Conservation (phyloP, 2,797 vertebrate genomes). For the Cryptoprocta ferox region DNA sequence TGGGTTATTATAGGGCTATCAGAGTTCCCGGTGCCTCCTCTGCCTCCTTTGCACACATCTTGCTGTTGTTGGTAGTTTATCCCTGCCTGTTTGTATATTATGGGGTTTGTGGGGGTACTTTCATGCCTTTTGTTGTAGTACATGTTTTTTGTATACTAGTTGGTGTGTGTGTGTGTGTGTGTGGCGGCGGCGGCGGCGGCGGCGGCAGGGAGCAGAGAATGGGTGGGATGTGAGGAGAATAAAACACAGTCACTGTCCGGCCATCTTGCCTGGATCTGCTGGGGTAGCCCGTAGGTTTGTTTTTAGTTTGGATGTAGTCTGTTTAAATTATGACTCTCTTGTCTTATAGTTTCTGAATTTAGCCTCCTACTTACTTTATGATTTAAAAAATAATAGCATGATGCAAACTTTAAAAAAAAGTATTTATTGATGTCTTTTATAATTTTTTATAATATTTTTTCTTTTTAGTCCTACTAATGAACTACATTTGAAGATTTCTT, state of each 20-base stretch:
- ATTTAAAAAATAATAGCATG: neutral
- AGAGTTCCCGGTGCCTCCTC: neutral
- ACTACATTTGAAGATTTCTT: neutral
- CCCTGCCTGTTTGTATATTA: neutral
- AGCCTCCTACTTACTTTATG: neutral
- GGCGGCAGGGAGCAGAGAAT: neutral
- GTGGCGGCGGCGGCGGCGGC: neutral
- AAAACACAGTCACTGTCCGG: neutral
- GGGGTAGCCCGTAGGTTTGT: neutral
- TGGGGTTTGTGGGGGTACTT: neutral
- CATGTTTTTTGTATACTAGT: neutral
- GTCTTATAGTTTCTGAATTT: neutral
- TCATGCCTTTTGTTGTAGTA: neutral
- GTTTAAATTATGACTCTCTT: neutral
- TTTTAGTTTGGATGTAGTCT: neutral
- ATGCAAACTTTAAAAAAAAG: neutral
- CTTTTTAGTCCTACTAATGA: neutral
- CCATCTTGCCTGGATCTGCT: neutral
- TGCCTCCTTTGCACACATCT: neutral
- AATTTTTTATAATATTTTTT: neutral
- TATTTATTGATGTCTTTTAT: neutral
- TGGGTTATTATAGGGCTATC: neutral
- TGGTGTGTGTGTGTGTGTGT: neutral
- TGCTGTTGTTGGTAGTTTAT: neutral
- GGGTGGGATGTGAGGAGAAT: neutral